A percentile compares a stretch with the other conserved stretches of the same genome.
Conservation (phyloP, 2,888 invertebrate genomes). For the Ephialtes manifestator region DNA sequence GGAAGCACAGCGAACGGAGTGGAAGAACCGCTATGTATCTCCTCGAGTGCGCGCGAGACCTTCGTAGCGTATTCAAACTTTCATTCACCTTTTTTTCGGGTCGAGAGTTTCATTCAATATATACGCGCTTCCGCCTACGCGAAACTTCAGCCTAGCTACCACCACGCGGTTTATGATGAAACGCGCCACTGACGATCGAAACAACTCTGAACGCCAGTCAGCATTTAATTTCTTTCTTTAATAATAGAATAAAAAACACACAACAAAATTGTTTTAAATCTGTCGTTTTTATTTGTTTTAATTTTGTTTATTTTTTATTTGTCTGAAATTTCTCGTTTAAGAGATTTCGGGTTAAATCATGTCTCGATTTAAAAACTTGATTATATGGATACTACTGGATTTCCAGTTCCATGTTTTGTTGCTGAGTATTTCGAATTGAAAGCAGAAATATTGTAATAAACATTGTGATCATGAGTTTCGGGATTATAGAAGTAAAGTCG, state of each 20-base stretch:
- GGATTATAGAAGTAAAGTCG: too few relatives aligned
- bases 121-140: constrained; percentile 63
- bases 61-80: constrained; percentile 66
- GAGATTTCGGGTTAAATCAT: not conserved
- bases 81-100: constrained; percentile 61
- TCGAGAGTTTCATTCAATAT: constrained; percentile 68
- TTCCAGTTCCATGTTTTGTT: not conserved
- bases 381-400: not conserved
- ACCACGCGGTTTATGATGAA: constrained; percentile 34
- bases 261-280: too few relatives aligned
- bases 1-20: constrained; percentile 50
- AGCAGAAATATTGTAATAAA: too few relatives aligned
- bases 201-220: not conserved
- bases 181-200: not conserved
- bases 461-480: too few relatives aligned
- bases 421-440: not conserved
- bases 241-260: not conserved
- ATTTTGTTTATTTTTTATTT: too few relatives aligned
- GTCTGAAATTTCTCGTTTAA: not conserved
- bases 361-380: not conserved
- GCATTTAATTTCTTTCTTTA: not conserved
- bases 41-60: constrained; percentile 9
- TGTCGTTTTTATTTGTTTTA: too few relatives aligned
- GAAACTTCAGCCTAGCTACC: constrained; percentile 16
- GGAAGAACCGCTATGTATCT: constrained; percentile 62